Percentiles rank a stretch among this genome's conserved stretches.
Evolutionary conservation across 2,797 vertebrate genomes (phyloP).

Genomic region (Girardinus metallicus): DNA sequence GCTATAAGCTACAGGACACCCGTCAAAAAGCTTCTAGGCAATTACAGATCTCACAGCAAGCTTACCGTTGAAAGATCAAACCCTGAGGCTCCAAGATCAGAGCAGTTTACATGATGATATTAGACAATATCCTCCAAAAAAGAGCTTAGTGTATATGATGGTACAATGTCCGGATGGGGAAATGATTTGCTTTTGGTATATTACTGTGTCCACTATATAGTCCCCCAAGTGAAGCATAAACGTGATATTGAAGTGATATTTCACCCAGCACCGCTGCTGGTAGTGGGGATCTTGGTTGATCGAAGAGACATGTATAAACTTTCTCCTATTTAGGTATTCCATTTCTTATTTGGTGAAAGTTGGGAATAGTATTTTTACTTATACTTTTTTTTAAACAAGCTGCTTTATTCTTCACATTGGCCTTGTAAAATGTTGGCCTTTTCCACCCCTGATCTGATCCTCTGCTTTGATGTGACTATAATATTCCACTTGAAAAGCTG

Average conservation of each 20-base stretch:
- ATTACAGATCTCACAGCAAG: slow-evolving; percentile 9
- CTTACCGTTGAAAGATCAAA: neutral
- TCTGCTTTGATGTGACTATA: slow-evolving; percentile 1
- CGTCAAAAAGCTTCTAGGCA: slow-evolving; percentile 11
- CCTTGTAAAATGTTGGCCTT: slow-evolving; percentile 24
- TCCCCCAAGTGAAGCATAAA: slow-evolving; percentile 30
- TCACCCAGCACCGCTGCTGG: slow-evolving; percentile 28
- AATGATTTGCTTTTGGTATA: slow-evolving; percentile 11
- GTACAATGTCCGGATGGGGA: neutral
- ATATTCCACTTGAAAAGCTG: slow-evolving; percentile 28
- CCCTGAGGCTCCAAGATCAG: neutral
- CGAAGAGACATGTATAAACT: slow-evolving; percentile 3
- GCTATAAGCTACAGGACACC: slow-evolving; percentile 22
- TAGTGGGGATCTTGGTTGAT: neutral
- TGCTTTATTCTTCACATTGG: slow-evolving; percentile 28
- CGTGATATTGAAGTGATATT: slow-evolving; percentile 53
- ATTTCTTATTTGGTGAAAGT: neutral
- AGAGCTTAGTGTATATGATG: neutral
- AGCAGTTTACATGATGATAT: neutral
- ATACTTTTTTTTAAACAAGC: slow-evolving; percentile 23
- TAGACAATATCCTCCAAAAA: slow-evolving; percentile 1
- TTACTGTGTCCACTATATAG: neutral
- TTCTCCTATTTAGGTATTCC: slow-evolving; percentile 2
- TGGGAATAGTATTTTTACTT: neutral
- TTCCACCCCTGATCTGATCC: slow-evolving; percentile 16